Conservation (phyloP, 1,140 invertebrate species). For the Papilio helenus region DNA sequence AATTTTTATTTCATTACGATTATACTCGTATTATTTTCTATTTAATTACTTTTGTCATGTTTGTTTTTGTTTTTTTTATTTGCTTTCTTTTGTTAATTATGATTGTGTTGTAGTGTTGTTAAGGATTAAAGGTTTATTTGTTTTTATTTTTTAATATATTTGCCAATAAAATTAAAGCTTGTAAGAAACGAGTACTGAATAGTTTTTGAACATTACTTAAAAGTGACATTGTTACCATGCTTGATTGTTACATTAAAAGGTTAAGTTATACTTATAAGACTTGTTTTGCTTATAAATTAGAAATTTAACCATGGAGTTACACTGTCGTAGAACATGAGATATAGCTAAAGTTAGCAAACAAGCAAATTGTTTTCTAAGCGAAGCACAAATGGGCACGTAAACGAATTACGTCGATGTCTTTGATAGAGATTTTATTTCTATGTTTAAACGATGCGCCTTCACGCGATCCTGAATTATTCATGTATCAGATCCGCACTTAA, state of each 20-base stretch:
- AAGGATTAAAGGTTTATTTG: no score
- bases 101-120: no score
- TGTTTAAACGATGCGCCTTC: slow-evolving; percentile 57
- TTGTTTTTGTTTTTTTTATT: no score
- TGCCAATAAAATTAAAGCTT: no score
- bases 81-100: no score
- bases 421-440: slow-evolving; percentile 58
- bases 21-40: no score
- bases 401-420: slow-evolving; percentile 51
- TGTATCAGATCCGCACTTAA: slow-evolving; percentile 63
- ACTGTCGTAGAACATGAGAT: slow-evolving; percentile 6
- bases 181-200: background rate
- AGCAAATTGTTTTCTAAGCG: slow-evolving; percentile 44
- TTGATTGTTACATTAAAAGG: background rate
- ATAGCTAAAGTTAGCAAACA: slow-evolving; percentile 9
- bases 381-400: slow-evolving; percentile 48
- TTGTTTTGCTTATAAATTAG: background rate
- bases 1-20: no score
- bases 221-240: background rate
- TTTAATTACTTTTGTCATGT: no score
- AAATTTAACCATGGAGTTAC: background rate
- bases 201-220: background rate
- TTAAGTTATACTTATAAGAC: background rate
- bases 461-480: slow-evolving; percentile 69
- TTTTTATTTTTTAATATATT: no score